Evolutionary conservation across 1,140 invertebrate species (phyloP), one percentile per base, ranked within the genome.

Genomic region (Melipona quadrifasciata): DNA sequence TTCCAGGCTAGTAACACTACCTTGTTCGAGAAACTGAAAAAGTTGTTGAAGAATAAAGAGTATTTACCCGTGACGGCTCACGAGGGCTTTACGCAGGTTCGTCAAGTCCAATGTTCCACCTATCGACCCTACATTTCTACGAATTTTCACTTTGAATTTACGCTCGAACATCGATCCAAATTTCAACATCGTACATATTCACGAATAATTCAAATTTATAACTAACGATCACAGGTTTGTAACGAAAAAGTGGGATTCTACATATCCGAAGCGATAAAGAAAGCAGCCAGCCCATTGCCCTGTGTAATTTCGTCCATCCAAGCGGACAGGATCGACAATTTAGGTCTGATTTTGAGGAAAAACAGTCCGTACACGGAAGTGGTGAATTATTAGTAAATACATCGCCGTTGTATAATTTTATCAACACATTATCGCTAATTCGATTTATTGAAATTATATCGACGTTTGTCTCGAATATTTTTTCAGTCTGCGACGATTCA

Each of bases 371-470:
- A 86, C 16, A 87, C 67, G 5, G 55, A 39, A 21, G 16, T 86
- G 1, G 61, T 87, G 8, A 87, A 90, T 80, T 90, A 90, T 31
- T 34, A 90, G 83, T 89, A 85, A 87, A 86, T 83, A 65, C 14
- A 0, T 0, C 8, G 16, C 16, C 1, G 31, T 31, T 65, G 27
- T 27, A 1, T 27, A 5, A 64, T 10, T 64, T 17, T 8, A 47
- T 47, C 8, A 47, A 47, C 39, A 10, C 8, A 47, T 47, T 10
- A 10, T 47, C 8, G 39, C 19, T 17, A 31, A 31, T n/a, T 31
- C 72, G n/a, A 19, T 39, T 47, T n/a, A n/a, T n/a, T 1, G 5
- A 39, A 27, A 12, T 34, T 21, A 39, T 53, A 11, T 11, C 31
- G 4, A 17, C 14, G 12, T 0, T 51, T 24, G 1, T 21, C 1